Evolutionary conservation across 2,797 vertebrate genomes (phyloP).

Genomic region (Hydrophis major): DNA sequence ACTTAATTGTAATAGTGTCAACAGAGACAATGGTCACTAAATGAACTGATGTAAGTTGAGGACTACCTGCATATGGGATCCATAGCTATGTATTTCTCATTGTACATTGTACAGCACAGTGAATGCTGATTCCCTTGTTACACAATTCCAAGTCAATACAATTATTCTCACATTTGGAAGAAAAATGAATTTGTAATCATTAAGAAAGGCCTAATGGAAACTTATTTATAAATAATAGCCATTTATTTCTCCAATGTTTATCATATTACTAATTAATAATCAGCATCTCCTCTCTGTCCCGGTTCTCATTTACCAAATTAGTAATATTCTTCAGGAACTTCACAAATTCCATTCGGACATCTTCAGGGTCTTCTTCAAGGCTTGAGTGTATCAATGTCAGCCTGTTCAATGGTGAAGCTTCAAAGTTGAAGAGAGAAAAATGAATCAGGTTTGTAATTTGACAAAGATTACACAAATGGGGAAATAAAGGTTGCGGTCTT

Average conservation of each 20-base stretch:
- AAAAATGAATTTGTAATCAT: background rate
- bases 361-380: conserved; percentile 92
- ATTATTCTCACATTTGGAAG: background rate
- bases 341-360: conserved; percentile 83
- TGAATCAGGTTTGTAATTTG: background rate
- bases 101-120: background rate
- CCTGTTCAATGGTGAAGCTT: conserved; percentile 84
- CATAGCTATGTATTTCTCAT: background rate
- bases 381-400: conserved; percentile 86
- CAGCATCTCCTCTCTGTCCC: conserved; percentile 92
- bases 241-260: background rate
- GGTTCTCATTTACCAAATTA: conserved; percentile 85
- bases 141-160: background rate
- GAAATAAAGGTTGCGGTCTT: conserved; percentile 49
- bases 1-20: background rate
- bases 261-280: conserved; percentile 80
- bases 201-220: background rate
- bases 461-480: too few relatives aligned
- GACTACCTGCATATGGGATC: background rate
- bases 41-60: background rate
- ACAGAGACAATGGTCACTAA: too few relatives aligned
- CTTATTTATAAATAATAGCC: background rate
- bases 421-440: conserved; percentile 34
- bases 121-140: background rate
- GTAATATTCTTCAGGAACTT: conserved; percentile 84